Conservation (phyloP, 2,113 vertebrate genomes). For the Myiopsitta monachus region DNA sequence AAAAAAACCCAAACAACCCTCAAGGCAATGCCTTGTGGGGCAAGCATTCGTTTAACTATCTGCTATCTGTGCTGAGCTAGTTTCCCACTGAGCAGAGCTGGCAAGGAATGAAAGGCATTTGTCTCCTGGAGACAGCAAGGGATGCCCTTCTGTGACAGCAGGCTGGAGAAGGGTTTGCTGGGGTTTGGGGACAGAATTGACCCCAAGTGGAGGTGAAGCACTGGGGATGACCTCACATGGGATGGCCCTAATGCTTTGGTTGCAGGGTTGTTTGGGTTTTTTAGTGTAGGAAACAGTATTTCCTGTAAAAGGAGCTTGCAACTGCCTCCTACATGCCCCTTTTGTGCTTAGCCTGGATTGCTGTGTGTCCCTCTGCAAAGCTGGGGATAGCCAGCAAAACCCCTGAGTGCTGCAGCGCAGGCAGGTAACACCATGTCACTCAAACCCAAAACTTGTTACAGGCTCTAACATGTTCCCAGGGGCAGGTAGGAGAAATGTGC, state of each 20-base stretch:
- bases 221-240: background rate
- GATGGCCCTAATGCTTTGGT: background rate
- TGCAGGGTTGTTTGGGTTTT: background rate
- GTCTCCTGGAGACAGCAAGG: background rate
- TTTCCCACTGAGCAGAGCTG: background rate
- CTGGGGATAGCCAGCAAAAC: constrained; percentile 68
- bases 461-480: fast-evolving
- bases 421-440: background rate
- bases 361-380: constrained; percentile 80
- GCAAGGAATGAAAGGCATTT: background rate
- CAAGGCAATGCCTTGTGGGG: background rate
- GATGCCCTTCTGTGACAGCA: background rate
- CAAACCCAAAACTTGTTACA: background rate
- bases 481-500: fast-evolving
- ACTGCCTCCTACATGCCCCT: background rate
- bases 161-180: background rate
- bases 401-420: constrained; percentile 16
- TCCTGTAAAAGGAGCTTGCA: background rate
- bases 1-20: background rate
- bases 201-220: too few relatives aligned
- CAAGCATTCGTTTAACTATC: background rate
- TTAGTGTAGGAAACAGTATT: background rate
- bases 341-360: background rate
- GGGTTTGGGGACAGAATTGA: background rate
- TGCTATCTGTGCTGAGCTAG: background rate